Percentiles rank a stretch among this genome's conserved stretches.
phyloP scores from a whole-genome alignment of 2,797 vertebrate genomes.

The Cichlasoma orientale region DNA sequence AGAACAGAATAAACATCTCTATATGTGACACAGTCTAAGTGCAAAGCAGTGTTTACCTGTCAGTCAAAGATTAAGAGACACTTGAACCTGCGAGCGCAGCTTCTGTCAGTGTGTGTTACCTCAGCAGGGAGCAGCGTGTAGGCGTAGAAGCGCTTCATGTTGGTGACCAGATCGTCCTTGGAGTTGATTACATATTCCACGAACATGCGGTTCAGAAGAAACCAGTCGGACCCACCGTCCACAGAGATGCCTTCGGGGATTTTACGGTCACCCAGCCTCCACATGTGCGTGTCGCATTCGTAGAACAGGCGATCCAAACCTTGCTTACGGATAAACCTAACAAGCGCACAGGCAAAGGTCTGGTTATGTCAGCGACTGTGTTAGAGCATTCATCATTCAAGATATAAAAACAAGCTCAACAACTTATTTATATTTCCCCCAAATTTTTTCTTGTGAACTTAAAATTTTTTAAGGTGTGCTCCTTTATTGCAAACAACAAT shows the following conservation, averaged over 20 bases:
- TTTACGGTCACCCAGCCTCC: constrained; percentile 94
- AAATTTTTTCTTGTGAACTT: not conserved
- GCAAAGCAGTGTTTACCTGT: constrained; percentile 28
- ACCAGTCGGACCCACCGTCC: constrained; percentile 97
- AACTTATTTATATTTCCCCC: not conserved
- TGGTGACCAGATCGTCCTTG: constrained; percentile 90
- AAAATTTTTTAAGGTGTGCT: not conserved
- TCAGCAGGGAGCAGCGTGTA: constrained; percentile 96
- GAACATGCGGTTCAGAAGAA: constrained; percentile 93
- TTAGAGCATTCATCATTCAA: not conserved
- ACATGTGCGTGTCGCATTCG: constrained; percentile 98
- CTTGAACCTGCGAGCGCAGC: not conserved
- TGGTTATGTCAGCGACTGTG: not conserved
- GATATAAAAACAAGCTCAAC: not conserved
- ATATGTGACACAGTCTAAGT: constrained; percentile 2
- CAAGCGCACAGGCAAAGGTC: constrained; percentile 4
- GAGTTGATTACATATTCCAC: constrained; percentile 96
- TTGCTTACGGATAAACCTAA: constrained; percentile 96
- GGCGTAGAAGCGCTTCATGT: constrained; percentile 96
- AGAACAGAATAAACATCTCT: constrained; percentile 10
- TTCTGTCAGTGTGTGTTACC: constrained; percentile 74
- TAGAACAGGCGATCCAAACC: constrained; percentile 95
- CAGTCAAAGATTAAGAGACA: constrained; percentile 28
- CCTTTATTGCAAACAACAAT: not conserved
- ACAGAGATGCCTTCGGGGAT: constrained; percentile 95